Conservation (phyloP, 2,797 vertebrate species). For the Chaenodraco wilsoni region DNA sequence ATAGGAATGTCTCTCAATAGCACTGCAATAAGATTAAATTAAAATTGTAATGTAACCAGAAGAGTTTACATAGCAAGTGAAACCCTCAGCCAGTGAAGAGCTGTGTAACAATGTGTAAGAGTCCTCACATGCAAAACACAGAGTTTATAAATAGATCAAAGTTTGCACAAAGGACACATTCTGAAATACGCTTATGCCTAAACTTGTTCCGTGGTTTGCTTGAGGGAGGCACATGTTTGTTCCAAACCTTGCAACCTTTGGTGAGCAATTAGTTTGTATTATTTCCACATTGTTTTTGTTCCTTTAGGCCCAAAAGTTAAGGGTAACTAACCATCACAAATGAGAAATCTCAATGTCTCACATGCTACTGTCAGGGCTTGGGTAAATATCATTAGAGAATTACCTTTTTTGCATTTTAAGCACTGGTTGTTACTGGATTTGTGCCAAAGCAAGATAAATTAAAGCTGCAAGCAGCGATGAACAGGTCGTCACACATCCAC, state of each 20-base stretch:
- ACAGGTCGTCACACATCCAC: too few species aligned
- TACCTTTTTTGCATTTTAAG: slow-evolving; percentile 11
- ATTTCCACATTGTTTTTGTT: slow-evolving; percentile 31
- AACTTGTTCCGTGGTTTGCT: slow-evolving; percentile 28
- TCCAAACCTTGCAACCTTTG: slow-evolving; percentile 32
- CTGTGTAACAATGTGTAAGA: slow-evolving; percentile 5
- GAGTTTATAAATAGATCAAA: slow-evolving; percentile 39
- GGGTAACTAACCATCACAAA: slow-evolving; percentile 15
- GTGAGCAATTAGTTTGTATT: slow-evolving; percentile 22
- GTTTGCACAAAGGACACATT: slow-evolving; percentile 17
- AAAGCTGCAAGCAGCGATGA: background rate
- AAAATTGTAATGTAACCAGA: slow-evolving; percentile 5
- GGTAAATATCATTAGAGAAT: slow-evolving; percentile 14
- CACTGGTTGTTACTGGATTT: background rate
- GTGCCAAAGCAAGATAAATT: slow-evolving; percentile 1
- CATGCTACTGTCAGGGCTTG: slow-evolving; percentile 11
- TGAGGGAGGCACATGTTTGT: slow-evolving; percentile 18
- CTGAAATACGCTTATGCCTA: slow-evolving; percentile 24
- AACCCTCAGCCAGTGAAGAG: background rate
- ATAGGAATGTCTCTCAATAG: background rate
- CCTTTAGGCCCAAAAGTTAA: background rate
- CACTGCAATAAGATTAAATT: slow-evolving; percentile 11
- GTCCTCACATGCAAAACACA: slow-evolving; percentile 1
- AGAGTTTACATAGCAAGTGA: background rate
- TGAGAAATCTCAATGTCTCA: slow-evolving; percentile 20